Evolutionary conservation across 2,888 invertebrate species (phyloP).

Genomic region (Balanococcus diminutus): DNA sequence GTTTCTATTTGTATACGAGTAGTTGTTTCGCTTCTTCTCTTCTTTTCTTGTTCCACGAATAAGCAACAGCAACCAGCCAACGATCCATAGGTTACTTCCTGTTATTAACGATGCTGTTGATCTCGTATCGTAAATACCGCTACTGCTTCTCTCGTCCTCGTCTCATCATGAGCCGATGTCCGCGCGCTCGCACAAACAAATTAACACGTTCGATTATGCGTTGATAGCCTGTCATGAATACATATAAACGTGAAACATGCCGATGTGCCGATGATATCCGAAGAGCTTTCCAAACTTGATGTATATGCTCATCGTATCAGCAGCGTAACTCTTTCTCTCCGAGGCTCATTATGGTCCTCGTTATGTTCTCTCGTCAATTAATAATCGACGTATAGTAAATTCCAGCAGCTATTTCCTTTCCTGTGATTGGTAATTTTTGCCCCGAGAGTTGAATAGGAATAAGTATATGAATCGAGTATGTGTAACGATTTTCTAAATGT

Average conservation of each 20-base stretch:
- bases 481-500: no score
- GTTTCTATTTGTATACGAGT: neutral
- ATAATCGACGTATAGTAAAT: neutral
- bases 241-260: neutral
- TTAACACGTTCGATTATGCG: neutral
- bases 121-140: neutral
- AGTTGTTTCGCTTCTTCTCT: neutral
- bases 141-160: neutral
- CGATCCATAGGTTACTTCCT: neutral
- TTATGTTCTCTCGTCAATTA: neutral
- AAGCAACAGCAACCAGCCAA: neutral
- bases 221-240: neutral
- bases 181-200: neutral
- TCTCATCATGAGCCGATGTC: neutral
- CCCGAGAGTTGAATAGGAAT: no score
- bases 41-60: neutral
- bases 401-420: neutral
- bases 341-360: neutral
- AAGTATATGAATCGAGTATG: no score
- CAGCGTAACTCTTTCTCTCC: neutral
- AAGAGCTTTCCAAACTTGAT: neutral
- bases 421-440: neutral
- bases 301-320: neutral
- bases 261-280: neutral
- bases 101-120: neutral